These are phyloP conservation scores for Xiphophorus hellerii DNA, from an alignment of 2,113 vertebrate species.

Conservation along the genomic window DNA sequence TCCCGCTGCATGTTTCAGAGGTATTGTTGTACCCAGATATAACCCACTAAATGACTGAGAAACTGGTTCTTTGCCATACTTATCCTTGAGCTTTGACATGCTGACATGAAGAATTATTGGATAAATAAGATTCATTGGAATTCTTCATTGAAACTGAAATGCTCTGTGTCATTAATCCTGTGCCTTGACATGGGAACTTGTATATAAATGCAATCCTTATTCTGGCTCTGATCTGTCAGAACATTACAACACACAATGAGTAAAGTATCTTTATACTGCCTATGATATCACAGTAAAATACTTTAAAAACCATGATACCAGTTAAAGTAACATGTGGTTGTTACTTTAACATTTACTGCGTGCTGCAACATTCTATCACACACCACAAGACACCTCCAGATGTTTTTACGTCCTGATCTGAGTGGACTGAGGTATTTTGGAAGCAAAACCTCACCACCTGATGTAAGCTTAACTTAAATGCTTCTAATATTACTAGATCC, in stretches of 20 bases:
- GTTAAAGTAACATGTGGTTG: not conserved
- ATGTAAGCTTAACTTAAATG: not conserved
- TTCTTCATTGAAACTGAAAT: conserved; percentile 41
- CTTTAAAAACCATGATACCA: not conserved
- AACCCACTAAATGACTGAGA: conserved; percentile 72
- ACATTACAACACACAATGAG: not conserved
- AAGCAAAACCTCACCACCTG: not conserved
- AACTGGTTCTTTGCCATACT: conserved; percentile 41
- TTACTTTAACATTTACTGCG: not conserved
- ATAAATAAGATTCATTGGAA: conserved; percentile 51
- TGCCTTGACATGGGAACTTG: conserved; percentile 50
- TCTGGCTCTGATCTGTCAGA: conserved; percentile 1
- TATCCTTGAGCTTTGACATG: conserved; percentile 63
- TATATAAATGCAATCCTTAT: conserved; percentile 36
- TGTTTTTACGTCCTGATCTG: not conserved
- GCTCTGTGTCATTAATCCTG: conserved; percentile 37
- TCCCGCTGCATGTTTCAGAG: conserved; percentile 59
- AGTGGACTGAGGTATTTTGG: not conserved
- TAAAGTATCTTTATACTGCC: not conserved
- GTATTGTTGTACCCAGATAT: conserved; percentile 68
- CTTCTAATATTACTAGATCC: not conserved
- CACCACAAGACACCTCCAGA: not conserved
- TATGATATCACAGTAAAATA: not conserved
- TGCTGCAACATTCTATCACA: not conserved
- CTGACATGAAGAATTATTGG: conserved; percentile 40